Conservation (phyloP, 2,888 invertebrate genomes). For the Microchrysa polita region DNA sequence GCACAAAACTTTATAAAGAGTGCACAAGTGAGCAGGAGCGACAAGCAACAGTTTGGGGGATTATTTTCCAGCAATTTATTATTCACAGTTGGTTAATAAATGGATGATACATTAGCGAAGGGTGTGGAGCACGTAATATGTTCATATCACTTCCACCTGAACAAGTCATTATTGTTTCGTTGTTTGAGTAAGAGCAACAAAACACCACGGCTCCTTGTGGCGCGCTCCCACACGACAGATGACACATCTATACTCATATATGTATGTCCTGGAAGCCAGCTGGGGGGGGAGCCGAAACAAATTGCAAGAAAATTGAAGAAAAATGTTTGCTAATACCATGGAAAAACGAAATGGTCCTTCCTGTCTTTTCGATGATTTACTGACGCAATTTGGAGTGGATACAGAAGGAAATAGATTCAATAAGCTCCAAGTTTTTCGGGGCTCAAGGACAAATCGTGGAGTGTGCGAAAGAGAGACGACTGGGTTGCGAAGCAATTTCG, state of each 20-base stretch:
- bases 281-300: neutral
- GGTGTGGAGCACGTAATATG: conserved; percentile 15
- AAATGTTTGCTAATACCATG: neutral
- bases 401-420: neutral
- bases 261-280: too few species aligned
- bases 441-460: too few species aligned
- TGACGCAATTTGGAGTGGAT: conserved; percentile 2
- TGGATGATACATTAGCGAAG: conserved; percentile 18
- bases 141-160: conserved; percentile 36
- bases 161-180: conserved; percentile 33
- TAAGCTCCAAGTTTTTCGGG: too few species aligned
- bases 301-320: conserved; percentile 3
- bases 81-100: conserved; percentile 39
- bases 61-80: conserved; percentile 38
- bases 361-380: neutral
- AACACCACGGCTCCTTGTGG: too few species aligned
- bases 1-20: neutral
- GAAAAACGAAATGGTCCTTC: neutral
- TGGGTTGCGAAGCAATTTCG: too few species aligned
- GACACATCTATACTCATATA: too few species aligned
- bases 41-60: conserved; percentile 24
- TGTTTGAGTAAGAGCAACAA: neutral
- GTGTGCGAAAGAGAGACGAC: too few species aligned
- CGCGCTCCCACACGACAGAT: neutral
- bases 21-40: neutral